A percentile compares a stretch with the other conserved stretches of the same genome.
These are phyloP conservation scores for Dolichopus griseipennis DNA, from an alignment of 2,888 invertebrate species.

Conservation along the genomic window DNA sequence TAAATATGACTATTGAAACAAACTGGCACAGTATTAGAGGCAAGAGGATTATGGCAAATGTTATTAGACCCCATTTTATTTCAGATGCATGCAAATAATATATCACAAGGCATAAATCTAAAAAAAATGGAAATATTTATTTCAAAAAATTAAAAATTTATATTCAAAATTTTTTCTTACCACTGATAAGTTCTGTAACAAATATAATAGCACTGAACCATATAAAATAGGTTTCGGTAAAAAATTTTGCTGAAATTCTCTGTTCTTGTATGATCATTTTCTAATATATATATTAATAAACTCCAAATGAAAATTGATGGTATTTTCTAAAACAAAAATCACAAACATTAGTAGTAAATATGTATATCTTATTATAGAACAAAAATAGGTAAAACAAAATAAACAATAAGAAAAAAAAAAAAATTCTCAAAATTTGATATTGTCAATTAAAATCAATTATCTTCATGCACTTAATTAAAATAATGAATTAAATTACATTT, in stretches of 20 bases:
- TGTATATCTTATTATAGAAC: too few relatives aligned
- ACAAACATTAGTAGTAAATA: too few relatives aligned
- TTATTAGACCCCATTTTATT: conserved; percentile 22
- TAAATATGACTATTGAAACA: conserved; percentile 22
- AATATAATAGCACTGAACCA: conserved; percentile 25
- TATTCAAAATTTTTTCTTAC: conserved; percentile 11
- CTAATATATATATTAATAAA: too few relatives aligned
- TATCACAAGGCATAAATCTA: conserved; percentile 22
- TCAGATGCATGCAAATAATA: conserved; percentile 23
- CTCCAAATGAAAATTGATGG: too few relatives aligned
- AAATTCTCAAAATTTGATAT: too few relatives aligned
- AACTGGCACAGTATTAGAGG: conserved; percentile 23
- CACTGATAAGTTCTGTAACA: conserved; percentile 23
- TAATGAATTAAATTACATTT: too few relatives aligned
- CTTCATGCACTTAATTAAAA: too few relatives aligned
- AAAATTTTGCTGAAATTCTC: conserved; percentile 15
- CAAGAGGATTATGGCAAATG: conserved; percentile 22
- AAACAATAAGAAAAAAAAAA: too few relatives aligned
- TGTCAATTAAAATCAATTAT: too few relatives aligned
- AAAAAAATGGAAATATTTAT: conserved; percentile 11
- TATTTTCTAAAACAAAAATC: too few relatives aligned
- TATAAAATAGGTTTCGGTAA: conserved; percentile 24
- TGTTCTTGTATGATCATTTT: not conserved
- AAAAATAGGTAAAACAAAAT: too few relatives aligned
- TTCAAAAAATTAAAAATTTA: not conserved